Percentiles rank a stretch among this genome's conserved stretches.
These are phyloP conservation scores for Sebastes iracundus DNA, from an alignment of 2,797 vertebrate species.

Conservation along the genomic window DNA sequence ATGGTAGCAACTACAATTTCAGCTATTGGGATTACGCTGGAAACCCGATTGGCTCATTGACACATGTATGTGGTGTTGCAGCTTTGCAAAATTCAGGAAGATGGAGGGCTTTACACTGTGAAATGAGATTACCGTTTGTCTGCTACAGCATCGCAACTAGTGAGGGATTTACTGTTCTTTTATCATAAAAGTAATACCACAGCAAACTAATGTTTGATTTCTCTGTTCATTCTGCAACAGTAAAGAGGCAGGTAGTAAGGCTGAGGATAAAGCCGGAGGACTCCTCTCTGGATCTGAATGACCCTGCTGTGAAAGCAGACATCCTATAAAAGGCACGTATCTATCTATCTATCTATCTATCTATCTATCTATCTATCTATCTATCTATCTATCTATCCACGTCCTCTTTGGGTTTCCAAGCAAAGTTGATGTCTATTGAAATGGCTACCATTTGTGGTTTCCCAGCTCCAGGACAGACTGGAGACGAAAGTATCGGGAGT, in stretches of 20 bases:
- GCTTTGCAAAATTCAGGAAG: rapidly evolving
- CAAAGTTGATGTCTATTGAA: no score
- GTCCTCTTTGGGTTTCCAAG: no score
- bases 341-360: not conserved
- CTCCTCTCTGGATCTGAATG: not conserved
- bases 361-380: no score
- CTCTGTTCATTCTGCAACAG: not conserved
- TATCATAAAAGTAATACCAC: not conserved
- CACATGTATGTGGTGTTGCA: not conserved
- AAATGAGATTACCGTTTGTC: not conserved
- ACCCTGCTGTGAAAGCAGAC: not conserved
- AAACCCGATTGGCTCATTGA: not conserved
- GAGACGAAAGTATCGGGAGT: no score
- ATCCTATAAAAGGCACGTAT: not conserved
- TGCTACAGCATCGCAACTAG: not conserved
- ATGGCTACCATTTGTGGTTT: no score
- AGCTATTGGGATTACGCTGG: rapidly evolving
- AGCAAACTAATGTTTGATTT: rapidly evolving
- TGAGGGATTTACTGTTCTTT: not conserved
- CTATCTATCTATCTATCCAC: no score
- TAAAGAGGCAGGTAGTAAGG: not conserved
- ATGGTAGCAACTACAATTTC: not conserved
- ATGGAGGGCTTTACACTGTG: not conserved
- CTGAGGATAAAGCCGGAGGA: not conserved
- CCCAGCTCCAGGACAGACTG: no score